Base-by-base conservation (phyloP, 2,797 vertebrate genomes). In the Poeciliopsis gracilis region DNA sequence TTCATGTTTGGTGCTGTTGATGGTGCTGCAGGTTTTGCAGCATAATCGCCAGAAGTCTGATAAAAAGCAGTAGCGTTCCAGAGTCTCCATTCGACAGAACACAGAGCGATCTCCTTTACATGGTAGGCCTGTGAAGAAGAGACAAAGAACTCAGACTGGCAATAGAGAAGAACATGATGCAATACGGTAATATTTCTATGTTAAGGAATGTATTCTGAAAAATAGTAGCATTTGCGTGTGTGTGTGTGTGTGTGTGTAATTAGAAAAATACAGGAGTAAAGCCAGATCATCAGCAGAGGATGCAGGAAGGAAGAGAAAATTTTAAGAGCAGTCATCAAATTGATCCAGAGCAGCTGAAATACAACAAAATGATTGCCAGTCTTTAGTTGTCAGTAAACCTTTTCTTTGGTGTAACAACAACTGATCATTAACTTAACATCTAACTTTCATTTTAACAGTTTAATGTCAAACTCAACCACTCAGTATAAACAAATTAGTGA, bases 41-140 rank as follows among this genome's bases (percentile, higher is more conserved):
- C 98, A 99, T 79, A 99, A 95, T 80, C 96, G 97, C 86, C 94
- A 95, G 93, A 95, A 98, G 77, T 96, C 95, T 16, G 97, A 96
- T 75, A 98, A 96, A 57, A 95, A 92, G 95, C 98, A 99, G 91
- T 99, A 96, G 28, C 95, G 97, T 81, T 94, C 96, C 87, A 99
- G 94, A 85, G 92, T 94, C 74, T 98, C 97, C 97, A 97, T 97
- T 85, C 94, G 96, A 92, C 98, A 99, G 90, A 99, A 97, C 85
- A 96, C 91, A 36, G 98, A 98, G 90, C 97, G 98, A 95, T 99
- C 98, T 82, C 96, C 96, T 94, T 96, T 96, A 94, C 98, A 99
- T 91, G 92, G 96, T 73, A 87, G 93, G 91, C 96, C 98, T 99
- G 97, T 90, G 97, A 97, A 93, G 87, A 90, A 97, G 93, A 96